Base-by-base conservation (phyloP, 1,140 invertebrate species). In the Marisa cornuarietis region DNA sequence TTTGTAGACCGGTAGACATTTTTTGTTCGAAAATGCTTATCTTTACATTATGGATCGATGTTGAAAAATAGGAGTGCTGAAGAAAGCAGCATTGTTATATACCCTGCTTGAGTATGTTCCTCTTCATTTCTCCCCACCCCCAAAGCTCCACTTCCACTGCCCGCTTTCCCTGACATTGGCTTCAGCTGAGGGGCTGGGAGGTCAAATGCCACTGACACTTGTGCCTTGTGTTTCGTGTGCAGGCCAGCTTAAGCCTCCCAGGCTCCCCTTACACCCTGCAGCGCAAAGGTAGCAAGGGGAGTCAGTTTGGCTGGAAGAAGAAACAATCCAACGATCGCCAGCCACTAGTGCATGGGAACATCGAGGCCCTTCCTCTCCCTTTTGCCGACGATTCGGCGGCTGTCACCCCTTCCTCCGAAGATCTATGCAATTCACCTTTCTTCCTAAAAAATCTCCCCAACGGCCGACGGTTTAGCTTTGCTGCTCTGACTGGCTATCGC, bases 381-480 rank as follows among this genome's bases (percentile, higher is more conserved):
- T 99, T 97, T 91, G 97, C 97, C 51, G 98, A 99, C 90, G 97
- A 99, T 91, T 98, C 97, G 71, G 97, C 97, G 88, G 98, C 97
- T 73, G 97, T 98, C 7, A 99, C 97, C 69, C 98, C 98, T 20
- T 98, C 98, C 95, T 98, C 96, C 75, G 98, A 99, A 92, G 97
- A 99, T 82, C 84, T 91, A 88, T 90, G 87, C 87, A 90, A 87
- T 84, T 84, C 87, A 76, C 86, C 84, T 75, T 82, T 66, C 42
- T 83, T 85, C 72, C 58, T 81, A 75, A 82, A 87, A 85, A 84
- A 83, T 79, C 81, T 87, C 77, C 84, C 84, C 71, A 86, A 87
- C 85, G 82, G 83, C 71, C 75, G 86, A 18, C 84, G 86, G 54
- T 84, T 81, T 54, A 88, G 87, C 73, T 85, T 87, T 81, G 83